Conservation (phyloP, 2,888 invertebrate genomes). For the Conops quadrifasciatus region DNA sequence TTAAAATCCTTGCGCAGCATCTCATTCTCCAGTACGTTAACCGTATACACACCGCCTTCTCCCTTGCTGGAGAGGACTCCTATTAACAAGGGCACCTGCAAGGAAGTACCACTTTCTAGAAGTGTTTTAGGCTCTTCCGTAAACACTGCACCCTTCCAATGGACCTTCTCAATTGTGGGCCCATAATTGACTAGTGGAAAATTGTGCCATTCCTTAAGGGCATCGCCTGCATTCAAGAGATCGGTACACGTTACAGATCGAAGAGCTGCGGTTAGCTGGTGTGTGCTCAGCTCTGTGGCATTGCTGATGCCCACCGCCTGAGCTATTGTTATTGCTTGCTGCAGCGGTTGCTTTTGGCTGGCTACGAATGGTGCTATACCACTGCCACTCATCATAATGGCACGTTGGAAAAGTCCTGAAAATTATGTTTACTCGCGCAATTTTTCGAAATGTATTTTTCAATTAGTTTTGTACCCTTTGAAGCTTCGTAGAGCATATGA, state of each 20-base stretch:
- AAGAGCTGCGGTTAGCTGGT: slow-evolving; percentile 60
- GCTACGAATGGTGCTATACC: slow-evolving; percentile 55
- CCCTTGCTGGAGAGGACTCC: slow-evolving; percentile 62
- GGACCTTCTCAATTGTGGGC: slow-evolving; percentile 61
- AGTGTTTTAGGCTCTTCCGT: slow-evolving; percentile 63
- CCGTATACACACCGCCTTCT: slow-evolving; percentile 65
- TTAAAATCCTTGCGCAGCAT: slow-evolving; percentile 50
- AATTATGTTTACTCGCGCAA: background rate
- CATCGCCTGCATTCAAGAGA: slow-evolving; percentile 59
- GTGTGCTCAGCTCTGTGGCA: slow-evolving; percentile 45
- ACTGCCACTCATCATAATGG: slow-evolving; percentile 64
- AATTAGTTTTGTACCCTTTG: too few species aligned
- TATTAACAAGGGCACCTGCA: slow-evolving; percentile 65
- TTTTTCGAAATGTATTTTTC: slow-evolving; percentile 38
- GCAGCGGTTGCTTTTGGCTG: slow-evolving; percentile 47
- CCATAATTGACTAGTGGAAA: slow-evolving; percentile 63
- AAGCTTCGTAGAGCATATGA: slow-evolving; percentile 64
- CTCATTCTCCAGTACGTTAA: slow-evolving; percentile 43
- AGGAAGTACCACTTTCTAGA: slow-evolving; percentile 54
- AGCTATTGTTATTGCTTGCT: slow-evolving; percentile 58
- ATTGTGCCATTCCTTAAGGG: slow-evolving; percentile 64
- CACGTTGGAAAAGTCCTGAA: slow-evolving; percentile 62
- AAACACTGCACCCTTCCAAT: slow-evolving; percentile 63
- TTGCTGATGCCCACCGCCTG: slow-evolving; percentile 56
- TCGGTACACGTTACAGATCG: slow-evolving; percentile 56